Base-by-base conservation (phyloP, 1,140 invertebrate genomes). In the Drosophila busckii region DNA sequence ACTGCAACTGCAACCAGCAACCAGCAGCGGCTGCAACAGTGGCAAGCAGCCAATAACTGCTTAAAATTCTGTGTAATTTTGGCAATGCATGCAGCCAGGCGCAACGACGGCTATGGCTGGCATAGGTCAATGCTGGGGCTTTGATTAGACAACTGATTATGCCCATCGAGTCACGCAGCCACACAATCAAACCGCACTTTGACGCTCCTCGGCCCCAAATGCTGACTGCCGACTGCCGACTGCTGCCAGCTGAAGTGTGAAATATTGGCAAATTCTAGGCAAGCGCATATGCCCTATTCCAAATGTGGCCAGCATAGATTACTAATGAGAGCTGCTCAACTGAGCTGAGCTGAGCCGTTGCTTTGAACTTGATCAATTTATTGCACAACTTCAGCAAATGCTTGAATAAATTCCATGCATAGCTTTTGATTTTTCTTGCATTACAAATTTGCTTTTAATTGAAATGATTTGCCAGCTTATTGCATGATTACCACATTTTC, bases 371-470 rank as follows among this genome's bases (percentile, higher is more conserved):
- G n/a, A n/a, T n/a, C n/a, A n/a, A n/a, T n/a, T n/a, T n/a, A n/a
- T n/a, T n/a, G n/a, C n/a, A n/a, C n/a, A n/a, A n/a, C n/a, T n/a
- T n/a, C n/a, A n/a, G n/a, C n/a, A n/a, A n/a, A n/a, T n/a, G n/a
- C n/a, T n/a, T n/a, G n/a, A 2, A 2, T 20, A 2, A 9, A 37
- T 22, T 28, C 22, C 23, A 12, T 26, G 29, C 37, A 44, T 9
- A 26, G 4, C 5, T 4, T 10, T 1, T 9, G 8, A 23, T 12
- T 54, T 15, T 22, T 38, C 17, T 34, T 63, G 70, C 58, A 63
- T 73, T 68, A 63, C 63, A 73, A 73, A 73, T 73, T 73, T 53
- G 54, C 73, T 73, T 73, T 73, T 73, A 73, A 73, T 73, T 73
- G 52, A 75, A 68, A 73, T 75, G 49, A 70, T 70, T 70, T 64